Percentiles rank a stretch among this genome's conserved stretches.
Conservation (phyloP, 2,113 vertebrate species). For the Larimichthys polyactis region DNA sequence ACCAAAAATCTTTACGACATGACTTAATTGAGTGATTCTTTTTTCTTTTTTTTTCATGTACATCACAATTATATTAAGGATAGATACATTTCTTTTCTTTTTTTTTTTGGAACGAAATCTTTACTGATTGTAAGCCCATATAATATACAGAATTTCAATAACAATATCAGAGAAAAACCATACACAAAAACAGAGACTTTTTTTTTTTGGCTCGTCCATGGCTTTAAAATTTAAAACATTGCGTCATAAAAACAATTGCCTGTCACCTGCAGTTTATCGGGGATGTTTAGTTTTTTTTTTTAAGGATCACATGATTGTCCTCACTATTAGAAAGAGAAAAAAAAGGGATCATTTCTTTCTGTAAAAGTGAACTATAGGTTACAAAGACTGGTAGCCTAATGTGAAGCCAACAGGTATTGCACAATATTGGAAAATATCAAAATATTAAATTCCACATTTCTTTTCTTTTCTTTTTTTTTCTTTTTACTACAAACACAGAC, state of each 20-base stretch:
- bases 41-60: not conserved
- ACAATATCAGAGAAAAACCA: conserved; percentile 85
- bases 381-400: conserved; percentile 33
- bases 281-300: conserved; percentile 1
- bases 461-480: conserved; percentile 11
- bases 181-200: conserved; percentile 60
- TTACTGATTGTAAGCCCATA: conserved; percentile 63
- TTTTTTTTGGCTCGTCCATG: conserved; percentile 68
- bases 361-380: conserved; percentile 34
- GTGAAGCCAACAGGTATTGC: conserved; percentile 70
- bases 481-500: conserved; percentile 67
- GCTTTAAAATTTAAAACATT: conserved; percentile 68
- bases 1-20: not conserved
- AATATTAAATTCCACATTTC: conserved; percentile 69
- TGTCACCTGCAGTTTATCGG: conserved; percentile 45
- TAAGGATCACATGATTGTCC: conserved; percentile 72
- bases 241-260: conserved; percentile 55
- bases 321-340: conserved; percentile 49
- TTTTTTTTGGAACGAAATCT: conserved; percentile 46
- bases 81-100: conserved; percentile 27
- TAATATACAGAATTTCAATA: conserved; percentile 84
- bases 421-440: conserved; percentile 72
- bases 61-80: conserved; percentile 25
- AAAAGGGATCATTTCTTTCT: not conserved
- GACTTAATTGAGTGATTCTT: not conserved